A percentile compares a stretch with the other conserved stretches of the same genome.
These are phyloP conservation scores for Cataglyphis albicans DNA, from an alignment of 2,888 invertebrate genomes.

Conservation along the genomic window DNA sequence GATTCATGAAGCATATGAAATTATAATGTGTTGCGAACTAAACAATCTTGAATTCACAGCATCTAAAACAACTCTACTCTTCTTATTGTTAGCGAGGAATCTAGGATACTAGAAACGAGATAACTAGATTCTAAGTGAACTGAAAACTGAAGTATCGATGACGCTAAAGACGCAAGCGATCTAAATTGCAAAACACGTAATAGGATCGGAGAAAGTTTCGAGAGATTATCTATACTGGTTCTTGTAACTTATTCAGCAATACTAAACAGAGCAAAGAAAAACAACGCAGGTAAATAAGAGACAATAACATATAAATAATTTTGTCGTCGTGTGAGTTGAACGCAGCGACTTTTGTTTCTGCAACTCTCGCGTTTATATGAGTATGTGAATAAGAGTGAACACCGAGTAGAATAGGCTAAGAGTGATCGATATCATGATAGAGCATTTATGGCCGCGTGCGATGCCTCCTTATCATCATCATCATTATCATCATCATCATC, in stretches of 20 bases:
- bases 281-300: not conserved
- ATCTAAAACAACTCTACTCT: constrained; percentile 11
- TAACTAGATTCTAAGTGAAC: constrained; percentile 36
- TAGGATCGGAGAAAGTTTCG: constrained; percentile 7
- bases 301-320: constrained; percentile 11
- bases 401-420: constrained; percentile 77
- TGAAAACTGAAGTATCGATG: constrained; percentile 22
- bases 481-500: constrained; percentile 47
- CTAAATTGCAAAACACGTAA: constrained; percentile 32
- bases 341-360: constrained; percentile 52
- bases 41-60: not conserved
- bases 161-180: constrained; percentile 19
- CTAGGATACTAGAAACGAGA: not conserved
- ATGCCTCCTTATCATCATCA: constrained; percentile 78
- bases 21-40: not conserved
- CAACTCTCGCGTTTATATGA: constrained; percentile 42
- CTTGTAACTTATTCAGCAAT: constrained; percentile 4
- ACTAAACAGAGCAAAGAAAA: constrained; percentile 4
- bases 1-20: constrained; percentile 5
- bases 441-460: constrained; percentile 83
- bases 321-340: constrained; percentile 12
- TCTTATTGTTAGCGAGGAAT: constrained; percentile 19
- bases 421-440: constrained; percentile 76
- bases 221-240: constrained; percentile 27
- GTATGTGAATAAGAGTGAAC: constrained; percentile 67